Conservation (phyloP, 2,113 vertebrate genomes). For the Anoplopoma fimbria region DNA sequence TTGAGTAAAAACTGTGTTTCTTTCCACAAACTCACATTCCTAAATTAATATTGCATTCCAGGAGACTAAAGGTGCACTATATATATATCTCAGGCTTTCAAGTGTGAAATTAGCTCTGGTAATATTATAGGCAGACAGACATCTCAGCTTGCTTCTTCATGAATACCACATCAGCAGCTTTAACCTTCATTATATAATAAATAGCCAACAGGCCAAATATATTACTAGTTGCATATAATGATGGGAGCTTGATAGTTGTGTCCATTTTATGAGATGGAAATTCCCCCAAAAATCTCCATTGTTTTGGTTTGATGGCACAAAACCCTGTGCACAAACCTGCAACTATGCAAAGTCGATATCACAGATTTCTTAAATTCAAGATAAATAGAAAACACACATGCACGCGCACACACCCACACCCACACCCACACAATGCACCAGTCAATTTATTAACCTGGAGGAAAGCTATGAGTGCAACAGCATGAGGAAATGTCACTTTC, state of each 20-base stretch:
- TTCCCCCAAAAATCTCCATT: not conserved
- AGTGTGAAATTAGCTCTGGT: constrained; percentile 60
- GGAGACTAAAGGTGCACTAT: constrained; percentile 24
- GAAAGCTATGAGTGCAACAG: constrained; percentile 17
- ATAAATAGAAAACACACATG: not conserved
- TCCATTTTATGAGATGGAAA: not conserved
- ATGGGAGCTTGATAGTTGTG: not conserved
- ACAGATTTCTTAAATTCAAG: not conserved
- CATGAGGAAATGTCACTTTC: constrained; percentile 29
- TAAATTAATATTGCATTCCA: constrained; percentile 50
- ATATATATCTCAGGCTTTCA: constrained; percentile 49
- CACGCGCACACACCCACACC: not conserved
- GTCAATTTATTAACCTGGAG: not conserved
- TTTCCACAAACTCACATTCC: constrained; percentile 47
- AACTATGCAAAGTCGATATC: not conserved
- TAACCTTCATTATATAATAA: not conserved
- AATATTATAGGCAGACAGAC: constrained; percentile 22
- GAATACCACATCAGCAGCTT: constrained; percentile 36
- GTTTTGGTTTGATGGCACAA: constrained; percentile 12
- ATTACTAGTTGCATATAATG: not conserved
- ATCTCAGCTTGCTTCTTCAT: constrained; percentile 17
- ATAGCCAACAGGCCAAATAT: not conserved
- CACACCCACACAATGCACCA: not conserved
- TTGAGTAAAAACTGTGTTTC: constrained; percentile 34
- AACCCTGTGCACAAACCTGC: not conserved